Conservation (phyloP, 53 echinoderm and acorn worm species). For the Echinometra lucunter region DNA sequence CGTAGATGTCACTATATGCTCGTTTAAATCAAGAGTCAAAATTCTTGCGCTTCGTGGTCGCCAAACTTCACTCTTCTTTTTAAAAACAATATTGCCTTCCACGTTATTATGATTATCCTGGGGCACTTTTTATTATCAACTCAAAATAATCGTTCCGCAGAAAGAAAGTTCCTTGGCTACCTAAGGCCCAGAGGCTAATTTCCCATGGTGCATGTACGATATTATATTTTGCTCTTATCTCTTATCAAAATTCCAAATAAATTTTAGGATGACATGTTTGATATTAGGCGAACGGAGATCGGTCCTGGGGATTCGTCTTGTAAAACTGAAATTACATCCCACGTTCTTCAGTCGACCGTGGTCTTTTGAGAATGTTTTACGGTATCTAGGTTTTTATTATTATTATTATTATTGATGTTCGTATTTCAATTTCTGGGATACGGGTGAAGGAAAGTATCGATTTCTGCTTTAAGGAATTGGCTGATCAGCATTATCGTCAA, state of each 20-base stretch:
- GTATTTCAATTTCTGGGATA: background rate
- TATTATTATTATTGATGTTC: background rate
- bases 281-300: background rate
- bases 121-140: background rate
- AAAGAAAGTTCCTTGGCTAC: background rate
- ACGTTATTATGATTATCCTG: background rate
- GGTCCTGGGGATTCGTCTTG: background rate
- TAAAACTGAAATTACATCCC: background rate
- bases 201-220: background rate
- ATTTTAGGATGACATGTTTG: background rate
- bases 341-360: background rate
- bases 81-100: background rate
- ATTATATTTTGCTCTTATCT: conserved; percentile 14
- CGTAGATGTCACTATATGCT: background rate
- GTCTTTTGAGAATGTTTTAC: background rate
- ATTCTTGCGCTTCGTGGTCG: background rate
- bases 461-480: background rate
- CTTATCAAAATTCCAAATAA: background rate
- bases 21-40: background rate
- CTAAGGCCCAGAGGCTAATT: background rate
- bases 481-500: background rate
- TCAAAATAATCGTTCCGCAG: conserved; percentile 27
- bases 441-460: background rate
- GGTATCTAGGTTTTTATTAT: too few species aligned
- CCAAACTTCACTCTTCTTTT: background rate